Conservation (phyloP, 2,113 vertebrate species). For the Edolisoma coerulescens region DNA sequence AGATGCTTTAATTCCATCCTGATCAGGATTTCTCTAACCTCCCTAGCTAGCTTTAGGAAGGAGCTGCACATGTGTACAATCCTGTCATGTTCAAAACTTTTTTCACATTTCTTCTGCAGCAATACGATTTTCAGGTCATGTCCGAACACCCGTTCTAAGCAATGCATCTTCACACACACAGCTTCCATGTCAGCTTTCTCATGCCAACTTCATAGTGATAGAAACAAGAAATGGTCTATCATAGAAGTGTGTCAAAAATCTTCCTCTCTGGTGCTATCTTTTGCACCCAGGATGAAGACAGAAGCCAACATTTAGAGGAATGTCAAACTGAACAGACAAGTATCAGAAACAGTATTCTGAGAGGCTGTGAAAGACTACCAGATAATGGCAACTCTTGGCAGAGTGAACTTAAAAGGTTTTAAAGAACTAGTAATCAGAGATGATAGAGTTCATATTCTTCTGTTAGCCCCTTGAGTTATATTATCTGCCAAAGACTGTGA, state of each 20-base stretch:
- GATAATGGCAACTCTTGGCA: neutral
- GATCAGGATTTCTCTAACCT: neutral
- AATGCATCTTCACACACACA: neutral
- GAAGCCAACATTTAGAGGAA: neutral
- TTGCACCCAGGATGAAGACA: neutral
- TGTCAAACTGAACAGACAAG: neutral
- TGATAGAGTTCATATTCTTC: neutral
- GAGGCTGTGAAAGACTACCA: neutral
- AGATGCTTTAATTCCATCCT: neutral
- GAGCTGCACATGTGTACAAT: neutral
- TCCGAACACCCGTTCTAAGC: neutral
- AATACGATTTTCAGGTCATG: neutral
- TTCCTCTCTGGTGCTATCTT: neutral
- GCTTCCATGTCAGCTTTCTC: neutral
- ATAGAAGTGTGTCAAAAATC: neutral
- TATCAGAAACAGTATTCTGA: neutral
- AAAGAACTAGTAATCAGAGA: neutral
- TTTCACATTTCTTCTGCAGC: neutral
- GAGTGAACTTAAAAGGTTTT: neutral
- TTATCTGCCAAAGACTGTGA: neutral
- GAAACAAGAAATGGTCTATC: neutral
- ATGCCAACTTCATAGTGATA: no score
- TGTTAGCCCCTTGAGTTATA: neutral
- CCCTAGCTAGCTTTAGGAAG: neutral
- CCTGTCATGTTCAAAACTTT: neutral